These are phyloP conservation scores for Bombus ignitus DNA, from an alignment of 1,140 invertebrate genomes.

Conservation along the genomic window DNA sequence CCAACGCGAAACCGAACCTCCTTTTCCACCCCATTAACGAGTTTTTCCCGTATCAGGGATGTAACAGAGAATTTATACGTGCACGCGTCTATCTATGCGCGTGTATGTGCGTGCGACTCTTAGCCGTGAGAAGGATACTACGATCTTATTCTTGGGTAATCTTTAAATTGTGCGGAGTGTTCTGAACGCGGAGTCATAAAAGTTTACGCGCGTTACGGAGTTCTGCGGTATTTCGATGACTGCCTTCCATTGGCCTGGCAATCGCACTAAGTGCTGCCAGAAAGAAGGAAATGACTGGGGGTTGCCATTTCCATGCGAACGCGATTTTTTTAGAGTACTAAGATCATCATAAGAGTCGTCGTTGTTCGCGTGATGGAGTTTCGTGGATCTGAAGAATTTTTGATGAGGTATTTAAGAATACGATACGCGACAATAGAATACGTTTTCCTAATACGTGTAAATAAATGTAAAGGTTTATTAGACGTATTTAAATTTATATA, in stretches of 20 bases:
- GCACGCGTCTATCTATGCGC: background rate
- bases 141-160: conserved; percentile 17
- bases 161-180: conserved; percentile 48
- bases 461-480: background rate
- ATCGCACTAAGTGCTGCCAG: conserved; percentile 34
- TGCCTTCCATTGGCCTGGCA: conserved; percentile 7
- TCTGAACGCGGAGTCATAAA: conserved; percentile 15
- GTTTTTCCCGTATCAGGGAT: background rate
- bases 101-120: background rate
- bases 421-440: too few relatives aligned
- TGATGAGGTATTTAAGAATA: background rate
- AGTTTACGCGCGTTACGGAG: conserved; percentile 40
- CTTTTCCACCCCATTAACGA: conserved; percentile 41
- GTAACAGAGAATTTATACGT: conserved; percentile 1
- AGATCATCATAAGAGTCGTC: too few relatives aligned
- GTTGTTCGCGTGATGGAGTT: background rate
- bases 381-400: background rate
- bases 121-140: background rate
- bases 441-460: background rate
- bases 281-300: background rate
- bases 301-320: too few relatives aligned
- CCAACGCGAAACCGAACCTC: conserved; percentile 27
- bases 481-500: too few relatives aligned
- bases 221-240: conserved; percentile 10
- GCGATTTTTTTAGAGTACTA: background rate